phyloP scores from a whole-genome alignment of 2,888 invertebrate species.

The Nemotelus nigrinus region DNA sequence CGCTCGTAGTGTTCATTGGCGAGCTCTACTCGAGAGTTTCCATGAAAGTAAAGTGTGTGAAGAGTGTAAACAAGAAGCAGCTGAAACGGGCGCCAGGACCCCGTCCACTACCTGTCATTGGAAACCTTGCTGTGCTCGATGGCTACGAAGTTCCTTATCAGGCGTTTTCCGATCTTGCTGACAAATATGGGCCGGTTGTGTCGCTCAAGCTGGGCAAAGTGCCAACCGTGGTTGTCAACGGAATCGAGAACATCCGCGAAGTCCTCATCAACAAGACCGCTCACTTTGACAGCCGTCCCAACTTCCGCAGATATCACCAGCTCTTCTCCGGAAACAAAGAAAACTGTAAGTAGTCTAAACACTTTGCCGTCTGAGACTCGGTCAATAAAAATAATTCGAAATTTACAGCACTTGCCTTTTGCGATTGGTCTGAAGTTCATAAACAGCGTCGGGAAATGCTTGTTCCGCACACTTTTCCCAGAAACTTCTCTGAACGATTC shows the following conservation, averaged over 20 bases:
- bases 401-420: slow-evolving; percentile 72
- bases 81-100: slow-evolving; percentile 67
- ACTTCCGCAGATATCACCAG: slow-evolving; percentile 71
- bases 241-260: slow-evolving; percentile 69
- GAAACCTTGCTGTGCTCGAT: slow-evolving; percentile 68
- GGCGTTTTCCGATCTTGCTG: slow-evolving; percentile 67
- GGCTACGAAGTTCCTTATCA: slow-evolving; percentile 71
- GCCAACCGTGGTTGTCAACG: slow-evolving; percentile 70
- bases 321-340: slow-evolving; percentile 74
- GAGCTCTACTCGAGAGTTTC: slow-evolving; percentile 45
- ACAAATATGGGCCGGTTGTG: slow-evolving; percentile 68
- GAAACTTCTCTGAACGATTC: slow-evolving; percentile 68
- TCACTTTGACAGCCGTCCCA: slow-evolving; percentile 73
- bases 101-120: slow-evolving; percentile 68
- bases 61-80: slow-evolving; percentile 36
- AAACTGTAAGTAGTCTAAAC: slow-evolving; percentile 70
- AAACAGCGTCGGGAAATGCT: slow-evolving; percentile 71
- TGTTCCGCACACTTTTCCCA: slow-evolving; percentile 69
- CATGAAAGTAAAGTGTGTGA: slow-evolving; percentile 30
- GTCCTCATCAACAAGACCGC: slow-evolving; percentile 69
- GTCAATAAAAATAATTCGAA: background rate
- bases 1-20: slow-evolving; percentile 48
- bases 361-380: slow-evolving; percentile 9
- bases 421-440: slow-evolving; percentile 74
- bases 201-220: slow-evolving; percentile 69